Evolutionary conservation across 2,113 vertebrate species (phyloP).

Genomic region (Phyllostomus discolor): DNA sequence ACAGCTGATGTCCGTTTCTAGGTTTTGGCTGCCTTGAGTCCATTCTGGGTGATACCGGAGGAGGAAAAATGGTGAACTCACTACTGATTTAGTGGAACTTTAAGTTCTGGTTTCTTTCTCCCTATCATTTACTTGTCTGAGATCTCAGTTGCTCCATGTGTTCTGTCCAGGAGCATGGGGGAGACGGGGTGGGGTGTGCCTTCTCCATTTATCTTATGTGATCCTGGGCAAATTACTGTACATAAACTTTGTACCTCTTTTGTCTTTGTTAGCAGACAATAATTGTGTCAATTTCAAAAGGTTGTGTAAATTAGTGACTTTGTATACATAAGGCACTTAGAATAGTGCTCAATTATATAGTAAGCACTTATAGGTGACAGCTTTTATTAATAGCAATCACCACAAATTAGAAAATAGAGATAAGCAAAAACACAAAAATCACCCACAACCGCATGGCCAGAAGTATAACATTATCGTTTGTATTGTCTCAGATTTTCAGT

Average conservation of each 20-base stretch:
- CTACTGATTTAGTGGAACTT: background rate
- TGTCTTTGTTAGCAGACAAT: background rate
- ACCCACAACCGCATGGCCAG: background rate
- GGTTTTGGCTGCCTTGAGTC: background rate
- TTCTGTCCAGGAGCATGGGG: background rate
- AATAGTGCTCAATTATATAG: background rate
- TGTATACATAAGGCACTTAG: background rate
- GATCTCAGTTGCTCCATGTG: background rate
- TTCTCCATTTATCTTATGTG: background rate
- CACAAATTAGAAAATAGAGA: background rate
- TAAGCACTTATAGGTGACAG: background rate
- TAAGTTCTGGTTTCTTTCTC: background rate
- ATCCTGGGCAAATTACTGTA: background rate
- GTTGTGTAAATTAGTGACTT: background rate
- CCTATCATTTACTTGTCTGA: background rate
- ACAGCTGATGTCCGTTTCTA: background rate
- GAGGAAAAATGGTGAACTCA: background rate
- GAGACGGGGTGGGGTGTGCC: background rate
- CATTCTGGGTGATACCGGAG: background rate
- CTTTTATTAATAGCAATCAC: background rate
- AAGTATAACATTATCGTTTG: background rate
- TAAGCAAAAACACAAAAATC: background rate
- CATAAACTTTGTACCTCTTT: background rate
- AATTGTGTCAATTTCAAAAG: background rate
- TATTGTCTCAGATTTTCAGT: background rate